Evolutionary conservation across 2,797 vertebrate species (phyloP), one percentile per base, ranked within the genome.

Genomic region (Trachurus trachurus): DNA sequence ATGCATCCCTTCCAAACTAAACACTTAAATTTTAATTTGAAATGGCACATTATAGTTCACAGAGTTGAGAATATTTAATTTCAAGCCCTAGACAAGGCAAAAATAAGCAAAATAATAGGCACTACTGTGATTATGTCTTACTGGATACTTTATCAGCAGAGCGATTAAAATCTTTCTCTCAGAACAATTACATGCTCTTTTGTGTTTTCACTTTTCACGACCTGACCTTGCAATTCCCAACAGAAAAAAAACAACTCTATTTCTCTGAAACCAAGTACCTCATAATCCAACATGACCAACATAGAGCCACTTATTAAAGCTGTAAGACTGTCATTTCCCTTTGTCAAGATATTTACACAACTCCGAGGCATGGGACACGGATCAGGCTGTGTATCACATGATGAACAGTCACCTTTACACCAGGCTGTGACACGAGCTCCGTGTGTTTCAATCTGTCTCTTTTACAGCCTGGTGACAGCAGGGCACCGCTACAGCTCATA

Each of bases 361-460:
- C 64, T 80, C 66, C 74, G 4, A 53, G 39, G 42, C 70, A 73
- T 37, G 63, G 42, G 58, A 77, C 40, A 54, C 0, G 26, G 50
- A 78, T 84, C 76, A 79, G 63, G 42, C 56, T 54, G 54, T 19
- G 16, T 34, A 71, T 85, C 83, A 84, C 84, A 84, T 87, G 84
- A 81, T 37, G 50, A 76, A 37, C 29, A 60, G 71, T 82, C 76
- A 86, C 26, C 26, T 49, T 52, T 53, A 59, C 34, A 76, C 22
- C n/a, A 57, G 8, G 54, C 47, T 40, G 15, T 60, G 45, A 65
- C 59, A 63, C 22, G 1, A 1, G 44, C 5, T 37, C 16, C 2
- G n/a, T 31, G 9, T 29, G 26, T 57, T 62, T 67, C 29, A 37
- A 56, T 60, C 45, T 15, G 7, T 57, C 34, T 9, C 13, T 62